phyloP scores from a whole-genome alignment of 2,113 vertebrate species.

The Lipotes vexillifer region DNA sequence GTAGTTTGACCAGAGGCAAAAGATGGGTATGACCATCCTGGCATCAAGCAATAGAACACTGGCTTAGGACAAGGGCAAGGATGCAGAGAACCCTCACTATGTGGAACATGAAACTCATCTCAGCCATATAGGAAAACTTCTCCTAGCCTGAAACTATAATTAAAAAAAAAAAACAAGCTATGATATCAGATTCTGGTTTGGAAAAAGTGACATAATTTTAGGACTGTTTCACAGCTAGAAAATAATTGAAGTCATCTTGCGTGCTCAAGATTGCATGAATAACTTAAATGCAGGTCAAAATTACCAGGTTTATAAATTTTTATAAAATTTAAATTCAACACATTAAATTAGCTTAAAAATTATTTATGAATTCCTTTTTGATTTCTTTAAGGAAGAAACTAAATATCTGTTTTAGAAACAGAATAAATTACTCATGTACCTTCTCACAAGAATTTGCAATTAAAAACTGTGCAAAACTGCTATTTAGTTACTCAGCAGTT shows the following conservation, averaged over 20 bases:
- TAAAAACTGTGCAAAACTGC: neutral
- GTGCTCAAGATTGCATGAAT: neutral
- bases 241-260: neutral
- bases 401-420: neutral
- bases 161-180: neutral
- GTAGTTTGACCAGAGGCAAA: neutral
- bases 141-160: neutral
- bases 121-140: neutral
- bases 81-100: neutral
- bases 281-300: slow-evolving; percentile 1
- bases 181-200: neutral
- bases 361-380: neutral
- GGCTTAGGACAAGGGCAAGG: neutral
- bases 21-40: neutral
- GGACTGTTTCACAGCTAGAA: neutral
- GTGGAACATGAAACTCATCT: neutral
- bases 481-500: neutral
- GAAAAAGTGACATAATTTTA: neutral
- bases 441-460: neutral
- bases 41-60: neutral
- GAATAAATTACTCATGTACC: neutral
- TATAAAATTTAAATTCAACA: neutral
- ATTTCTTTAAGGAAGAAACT: neutral
- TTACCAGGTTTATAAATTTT: neutral
- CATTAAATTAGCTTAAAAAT: slow-evolving; percentile 13